Base-by-base conservation (phyloP, 1,140 invertebrate genomes). In the Drosophila serrata region DNA sequence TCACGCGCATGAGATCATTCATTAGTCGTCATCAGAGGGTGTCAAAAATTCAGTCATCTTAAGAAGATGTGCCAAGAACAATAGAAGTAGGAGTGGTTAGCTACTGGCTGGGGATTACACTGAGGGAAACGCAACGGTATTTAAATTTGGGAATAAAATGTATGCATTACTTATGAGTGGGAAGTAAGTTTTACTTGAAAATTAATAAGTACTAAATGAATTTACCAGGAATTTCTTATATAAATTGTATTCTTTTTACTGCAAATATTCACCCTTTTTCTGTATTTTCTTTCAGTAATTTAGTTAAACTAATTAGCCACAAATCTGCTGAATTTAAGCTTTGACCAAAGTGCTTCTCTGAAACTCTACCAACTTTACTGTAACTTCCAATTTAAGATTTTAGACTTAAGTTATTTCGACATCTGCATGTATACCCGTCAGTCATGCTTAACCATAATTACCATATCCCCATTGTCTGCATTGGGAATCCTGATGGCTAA, bases 1-100 rank as follows among this genome's bases (percentile, higher is more conserved):
- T 72, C 68, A 48, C 29, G 19, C 5, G 27, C 59, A 75, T 75
- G 72, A 77, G 64, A 78, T 78, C 63, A 78, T 68, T 12, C 12
- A 40, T n/a, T 37, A 22, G 29, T 42, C 29, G 15, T 17, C 19
- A 31, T 37, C 49, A 53, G 12, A 53, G 39, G 29, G 27, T 57
- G 55, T 64, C 31, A 65, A 46, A 65, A 61, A 29, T 65, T 59
- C 55, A 60, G 55, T 43, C 55, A 60, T 59, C 62, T 37, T 6
- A n/a, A n/a, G 29, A 22, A 22, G 37, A 17, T 69, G 27, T 53
- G 24, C 3, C 35, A 46, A 31, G n/a, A 51, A 59, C 37, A 60
- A 73, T 35, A 24, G 8, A n/a, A 13, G 19, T 17, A 11, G 61
- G n/a, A 56, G 29, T 55, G 40, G 17, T 67, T 19, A 22, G 56